Evolutionary conservation across 1,140 invertebrate genomes (phyloP), one percentile per base, ranked within the genome.

Genomic region (Zaprionus vittiger): DNA sequence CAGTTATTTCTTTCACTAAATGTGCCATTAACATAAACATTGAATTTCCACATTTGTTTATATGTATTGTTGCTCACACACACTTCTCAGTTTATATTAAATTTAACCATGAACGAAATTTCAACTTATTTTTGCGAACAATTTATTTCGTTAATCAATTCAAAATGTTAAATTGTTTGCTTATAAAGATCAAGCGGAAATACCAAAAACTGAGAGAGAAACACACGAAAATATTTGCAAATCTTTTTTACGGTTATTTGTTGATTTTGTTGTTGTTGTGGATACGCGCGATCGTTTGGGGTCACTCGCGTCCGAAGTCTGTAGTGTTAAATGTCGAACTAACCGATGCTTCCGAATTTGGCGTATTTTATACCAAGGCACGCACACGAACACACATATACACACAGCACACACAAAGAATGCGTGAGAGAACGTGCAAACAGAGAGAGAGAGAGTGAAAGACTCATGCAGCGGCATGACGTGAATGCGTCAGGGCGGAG

Each of bases 341-440:
- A 91, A 91, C 74, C 83, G 81, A 38, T 91, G 87, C 83, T 81
- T 77, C 77, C 73, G 64, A 47, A 82, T 82, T 91, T 87, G 76
- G 72, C 77, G 73, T 77, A 57, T 79, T 91, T 91, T 91, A 91
- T 91, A 91, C 79, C 83, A 80, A 81, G 38, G 59, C 82, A 89
- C 81, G 74, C 74, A 57, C 64, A 69, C 71, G 64, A 44, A 54
- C 41, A 64, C 64, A 54, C 37, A 60, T 37, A 71, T 37, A 66
- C 49, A 60, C 56, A 71, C 37, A 66, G 15, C 14, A 14, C 47
- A 56, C 72, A 65, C 68, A 77, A 62, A 66, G 44, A 59, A 61
- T 17, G 38, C 22, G 59, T 22, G 61, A 41, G 41, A 63, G 60
- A 71, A 61, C 20, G 56, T 22, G 17, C 17, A 7, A n/a, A 47